Evolutionary conservation across 1,140 invertebrate species (phyloP), one percentile per base, ranked within the genome.

Genomic region (Ips nitidus): DNA sequence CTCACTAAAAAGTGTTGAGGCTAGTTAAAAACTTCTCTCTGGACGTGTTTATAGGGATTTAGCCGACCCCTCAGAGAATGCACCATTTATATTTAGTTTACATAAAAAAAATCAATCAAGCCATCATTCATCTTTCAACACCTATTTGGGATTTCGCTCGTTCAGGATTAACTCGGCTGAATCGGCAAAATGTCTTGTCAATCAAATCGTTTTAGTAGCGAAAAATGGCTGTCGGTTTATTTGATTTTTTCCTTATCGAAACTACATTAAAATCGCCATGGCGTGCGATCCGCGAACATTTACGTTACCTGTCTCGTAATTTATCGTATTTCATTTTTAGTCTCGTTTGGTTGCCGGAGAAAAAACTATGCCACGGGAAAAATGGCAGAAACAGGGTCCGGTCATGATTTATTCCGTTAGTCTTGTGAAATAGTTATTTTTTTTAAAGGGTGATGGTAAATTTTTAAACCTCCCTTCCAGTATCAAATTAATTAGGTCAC

Each of bases 231-330:
- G 61, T 52, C 61, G 47, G 61, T 63, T 52, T 52, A 52, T 63
- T 63, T 52, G 47, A 61, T 63, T 63, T 52, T 63, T 63, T 50
- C 61, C 36, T 52, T 63, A 63, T 63, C 37, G 45, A 63, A 63
- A 63, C 61, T 63, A 63, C 37, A 63, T 52, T 63, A 63, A 63
- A 63, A 45, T 37, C 61, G 43, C 61, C 61, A 52, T 63, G 47
- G 61, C 61, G 40, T 63, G 61, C 61, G n/a, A 63, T 63, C 50
- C 40, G 61, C 61, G 61, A 63, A 47, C 61, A 63, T 52, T 52
- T 52, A 8, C 50, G 61, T 47, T 52, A 63, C 61, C 61, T 63
- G 47, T 52, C 61, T 63, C 61, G 41, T 63, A 63, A 43, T 63
- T 63, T 38, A 63, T 52, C 45, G 50, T 41, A 52, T 63, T 63